A percentile compares a stretch with the other conserved stretches of the same genome.
phyloP scores from a whole-genome alignment of 1,140 invertebrate genomes.

The Halesus radiatus region DNA sequence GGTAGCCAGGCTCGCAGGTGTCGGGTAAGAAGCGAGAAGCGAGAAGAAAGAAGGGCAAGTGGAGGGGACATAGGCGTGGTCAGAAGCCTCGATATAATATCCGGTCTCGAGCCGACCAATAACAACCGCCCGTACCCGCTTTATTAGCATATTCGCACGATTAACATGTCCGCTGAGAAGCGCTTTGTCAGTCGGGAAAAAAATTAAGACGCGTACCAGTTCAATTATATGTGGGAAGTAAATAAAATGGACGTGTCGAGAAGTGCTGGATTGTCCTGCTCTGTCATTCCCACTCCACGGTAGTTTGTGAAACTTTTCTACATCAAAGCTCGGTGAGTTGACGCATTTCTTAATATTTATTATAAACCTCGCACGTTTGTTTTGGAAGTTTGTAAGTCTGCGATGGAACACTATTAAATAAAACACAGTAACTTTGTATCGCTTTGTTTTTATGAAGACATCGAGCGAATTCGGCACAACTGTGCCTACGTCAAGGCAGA shows the following conservation, averaged over 20 bases:
- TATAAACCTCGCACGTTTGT: too few relatives aligned
- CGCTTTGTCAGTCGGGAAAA: slow-evolving; percentile 27
- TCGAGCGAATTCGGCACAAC: too few relatives aligned
- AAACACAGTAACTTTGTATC: neutral
- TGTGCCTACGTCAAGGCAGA: too few relatives aligned
- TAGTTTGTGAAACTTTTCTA: too few relatives aligned
- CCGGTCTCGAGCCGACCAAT: slow-evolving; percentile 53
- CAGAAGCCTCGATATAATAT: slow-evolving; percentile 47
- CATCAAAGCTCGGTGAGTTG: too few relatives aligned
- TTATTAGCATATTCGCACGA: slow-evolving; percentile 57
- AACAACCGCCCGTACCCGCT: slow-evolving; percentile 27
- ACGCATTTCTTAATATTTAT: too few relatives aligned
- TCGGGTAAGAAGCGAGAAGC: neutral
- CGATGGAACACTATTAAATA: neutral
- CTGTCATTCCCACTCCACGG: too few relatives aligned
- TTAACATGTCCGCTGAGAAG: slow-evolving; percentile 42
- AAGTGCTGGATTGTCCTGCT: neutral
- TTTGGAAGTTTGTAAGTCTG: too few relatives aligned
- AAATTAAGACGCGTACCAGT: slow-evolving; percentile 34
- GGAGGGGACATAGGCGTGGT: slow-evolving; percentile 45
- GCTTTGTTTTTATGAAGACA: neutral
- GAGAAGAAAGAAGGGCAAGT: neutral
- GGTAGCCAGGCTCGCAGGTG: slow-evolving; percentile 1
- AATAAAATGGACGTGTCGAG: neutral
- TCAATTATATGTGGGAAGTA: slow-evolving; percentile 26